Percentiles rank a stretch among this genome's conserved stretches.
Conservation (phyloP, 2,888 invertebrate species). For the Elysia crispata region DNA sequence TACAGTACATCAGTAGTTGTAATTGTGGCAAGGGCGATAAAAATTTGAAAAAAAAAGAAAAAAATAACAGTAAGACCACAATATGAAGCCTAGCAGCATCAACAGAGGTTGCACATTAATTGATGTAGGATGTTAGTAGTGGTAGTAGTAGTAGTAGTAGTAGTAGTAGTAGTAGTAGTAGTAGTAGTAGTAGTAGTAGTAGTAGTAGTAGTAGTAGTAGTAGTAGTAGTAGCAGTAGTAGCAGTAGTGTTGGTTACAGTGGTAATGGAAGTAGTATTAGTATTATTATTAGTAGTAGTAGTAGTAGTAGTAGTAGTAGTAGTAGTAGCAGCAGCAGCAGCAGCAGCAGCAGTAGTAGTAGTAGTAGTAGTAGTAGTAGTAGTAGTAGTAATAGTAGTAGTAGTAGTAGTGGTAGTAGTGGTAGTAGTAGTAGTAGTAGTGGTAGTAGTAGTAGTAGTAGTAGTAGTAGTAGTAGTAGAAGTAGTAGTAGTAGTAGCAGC, state of each 20-base stretch:
- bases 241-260: too few relatives aligned
- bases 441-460: constrained; percentile 14
- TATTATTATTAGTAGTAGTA: too few relatives aligned
- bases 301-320: too few relatives aligned
- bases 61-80: too few relatives aligned
- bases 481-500: constrained; percentile 36
- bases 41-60: too few relatives aligned
- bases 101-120: too few relatives aligned
- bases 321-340: constrained; percentile 37
- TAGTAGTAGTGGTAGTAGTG: constrained; percentile 20
- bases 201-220: constrained; percentile 18
- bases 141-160: constrained; percentile 1
- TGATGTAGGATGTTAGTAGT: too few relatives aligned
- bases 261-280: too few relatives aligned
- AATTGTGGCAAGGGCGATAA: too few relatives aligned
- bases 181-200: constrained; percentile 12
- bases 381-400: background rate
- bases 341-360: constrained; percentile 19
- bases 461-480: constrained; percentile 32
- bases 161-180: constrained; percentile 22
- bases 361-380: constrained; percentile 14
- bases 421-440: constrained; percentile 17
- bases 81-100: too few relatives aligned
- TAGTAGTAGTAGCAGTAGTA: too few relatives aligned
- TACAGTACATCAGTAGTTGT: too few relatives aligned